A percentile compares a stretch with the other conserved stretches of the same genome.
Evolutionary conservation across 2,113 vertebrate genomes (phyloP).

Genomic region (Shinisaurus crocodilurus): DNA sequence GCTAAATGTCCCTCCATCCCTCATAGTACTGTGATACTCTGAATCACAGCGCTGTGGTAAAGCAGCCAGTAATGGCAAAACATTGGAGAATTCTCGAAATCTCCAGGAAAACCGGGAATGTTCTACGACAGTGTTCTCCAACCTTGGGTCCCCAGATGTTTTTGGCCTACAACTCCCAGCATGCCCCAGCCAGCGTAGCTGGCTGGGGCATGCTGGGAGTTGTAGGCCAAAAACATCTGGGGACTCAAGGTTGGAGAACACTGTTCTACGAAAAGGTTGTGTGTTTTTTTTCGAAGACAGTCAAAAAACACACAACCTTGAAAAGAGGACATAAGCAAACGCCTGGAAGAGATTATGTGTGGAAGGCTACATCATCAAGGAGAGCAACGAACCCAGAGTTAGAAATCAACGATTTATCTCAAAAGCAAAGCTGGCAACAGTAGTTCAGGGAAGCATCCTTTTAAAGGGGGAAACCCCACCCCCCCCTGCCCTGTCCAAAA

Average conservation of each 20-base stretch:
- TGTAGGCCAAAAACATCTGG: too few species aligned
- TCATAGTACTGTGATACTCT: background rate
- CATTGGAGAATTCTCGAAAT: background rate
- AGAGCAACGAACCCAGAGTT: background rate
- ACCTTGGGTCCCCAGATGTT: too few species aligned
- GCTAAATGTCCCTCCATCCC: too few species aligned
- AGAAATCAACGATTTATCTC: background rate
- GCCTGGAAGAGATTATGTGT: background rate
- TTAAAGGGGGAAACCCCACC: background rate
- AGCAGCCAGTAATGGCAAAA: background rate
- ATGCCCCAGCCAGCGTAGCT: too few species aligned
- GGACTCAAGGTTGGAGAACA: too few species aligned
- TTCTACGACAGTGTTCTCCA: background rate
- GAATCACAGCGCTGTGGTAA: too few species aligned
- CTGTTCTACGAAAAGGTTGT: too few species aligned
- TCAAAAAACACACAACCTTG: background rate
- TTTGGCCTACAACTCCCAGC: too few species aligned
- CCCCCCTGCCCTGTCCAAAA: too few species aligned
- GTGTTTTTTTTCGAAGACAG: background rate
- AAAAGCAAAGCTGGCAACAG: background rate
- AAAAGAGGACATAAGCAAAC: background rate
- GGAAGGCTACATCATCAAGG: background rate
- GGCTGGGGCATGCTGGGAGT: too few species aligned
- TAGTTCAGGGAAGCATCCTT: background rate
- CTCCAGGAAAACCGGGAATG: background rate